Evolutionary conservation across 2,888 invertebrate genomes (phyloP).

Genomic region (Netelia inedita): DNA sequence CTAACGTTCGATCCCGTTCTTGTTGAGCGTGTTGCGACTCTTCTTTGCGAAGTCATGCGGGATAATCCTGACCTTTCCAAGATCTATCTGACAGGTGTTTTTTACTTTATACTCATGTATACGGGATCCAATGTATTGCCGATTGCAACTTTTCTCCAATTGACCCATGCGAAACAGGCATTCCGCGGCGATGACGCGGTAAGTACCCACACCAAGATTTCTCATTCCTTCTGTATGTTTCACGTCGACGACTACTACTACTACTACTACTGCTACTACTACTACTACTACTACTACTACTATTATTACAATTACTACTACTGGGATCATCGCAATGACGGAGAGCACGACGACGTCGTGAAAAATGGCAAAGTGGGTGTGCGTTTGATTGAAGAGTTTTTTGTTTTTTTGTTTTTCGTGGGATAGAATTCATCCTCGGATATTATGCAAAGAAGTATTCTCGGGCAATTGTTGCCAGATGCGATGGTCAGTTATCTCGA

Average conservation of each 20-base stretch:
- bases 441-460: slow-evolving; percentile 96
- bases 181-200: slow-evolving; percentile 94
- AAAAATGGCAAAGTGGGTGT: no score
- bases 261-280: no score
- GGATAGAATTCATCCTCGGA: slow-evolving; percentile 87
- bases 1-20: slow-evolving; percentile 99
- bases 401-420: slow-evolving; percentile 27
- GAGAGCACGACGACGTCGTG: no score
- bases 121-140: slow-evolving; percentile 99
- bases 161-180: slow-evolving; percentile 98
- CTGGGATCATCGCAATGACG: no score
- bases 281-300: no score
- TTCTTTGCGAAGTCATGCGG: slow-evolving; percentile 95
- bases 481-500: slow-evolving; percentile 99
- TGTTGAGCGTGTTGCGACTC: slow-evolving; percentile 97
- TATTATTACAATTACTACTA: no score
- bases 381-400: background rate
- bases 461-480: slow-evolving; percentile 97
- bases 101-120: slow-evolving; percentile 99
- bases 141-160: slow-evolving; percentile 96
- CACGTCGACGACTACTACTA: background rate
- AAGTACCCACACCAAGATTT: slow-evolving; percentile 83
- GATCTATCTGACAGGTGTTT: slow-evolving; percentile 97
- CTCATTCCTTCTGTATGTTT: slow-evolving; percentile 18
- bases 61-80: slow-evolving; percentile 98